Conservation (phyloP, 1,140 invertebrate genomes). For the Berghia stephanieae region DNA sequence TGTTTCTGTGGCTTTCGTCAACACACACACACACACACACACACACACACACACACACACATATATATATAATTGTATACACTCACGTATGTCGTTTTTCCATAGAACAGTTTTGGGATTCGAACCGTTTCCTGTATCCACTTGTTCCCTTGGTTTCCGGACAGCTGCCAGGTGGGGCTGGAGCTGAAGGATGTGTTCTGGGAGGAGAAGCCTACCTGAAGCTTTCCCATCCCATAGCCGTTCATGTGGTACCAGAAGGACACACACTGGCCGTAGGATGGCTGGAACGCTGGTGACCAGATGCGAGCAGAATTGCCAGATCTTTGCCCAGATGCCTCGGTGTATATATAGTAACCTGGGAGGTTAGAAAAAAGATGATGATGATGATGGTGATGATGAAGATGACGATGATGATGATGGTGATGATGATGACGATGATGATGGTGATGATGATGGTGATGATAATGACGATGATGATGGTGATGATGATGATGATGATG, state of each 20-base stretch:
- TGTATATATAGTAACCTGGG: constrained; percentile 60
- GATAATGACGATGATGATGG: too few species aligned
- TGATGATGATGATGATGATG: too few species aligned
- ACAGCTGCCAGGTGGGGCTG: too few species aligned
- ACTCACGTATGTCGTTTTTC: too few species aligned
- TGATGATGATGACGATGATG: too few species aligned
- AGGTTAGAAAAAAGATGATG: too few species aligned
- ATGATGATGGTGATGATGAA: too few species aligned
- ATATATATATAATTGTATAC: too few species aligned
- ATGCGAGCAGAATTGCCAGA: constrained; percentile 49
- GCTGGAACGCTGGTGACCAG: constrained; percentile 42
- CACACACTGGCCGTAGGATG: constrained; percentile 44
- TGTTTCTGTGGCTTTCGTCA: background rate
- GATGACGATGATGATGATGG: too few species aligned
- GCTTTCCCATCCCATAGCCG: constrained; percentile 66
- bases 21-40: constrained; percentile 25
- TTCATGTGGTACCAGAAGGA: constrained; percentile 82
- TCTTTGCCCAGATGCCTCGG: constrained; percentile 59
- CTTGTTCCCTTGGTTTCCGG: constrained; percentile 41
- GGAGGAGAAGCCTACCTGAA: too few species aligned
- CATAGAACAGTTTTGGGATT: constrained; percentile 24
- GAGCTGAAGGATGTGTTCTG: too few species aligned
- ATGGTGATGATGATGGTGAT: too few species aligned
- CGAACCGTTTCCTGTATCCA: constrained; percentile 38
- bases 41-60: background rate